Base-by-base conservation (phyloP, 2,888 invertebrate species). In the Trissolcus brochymenae region DNA sequence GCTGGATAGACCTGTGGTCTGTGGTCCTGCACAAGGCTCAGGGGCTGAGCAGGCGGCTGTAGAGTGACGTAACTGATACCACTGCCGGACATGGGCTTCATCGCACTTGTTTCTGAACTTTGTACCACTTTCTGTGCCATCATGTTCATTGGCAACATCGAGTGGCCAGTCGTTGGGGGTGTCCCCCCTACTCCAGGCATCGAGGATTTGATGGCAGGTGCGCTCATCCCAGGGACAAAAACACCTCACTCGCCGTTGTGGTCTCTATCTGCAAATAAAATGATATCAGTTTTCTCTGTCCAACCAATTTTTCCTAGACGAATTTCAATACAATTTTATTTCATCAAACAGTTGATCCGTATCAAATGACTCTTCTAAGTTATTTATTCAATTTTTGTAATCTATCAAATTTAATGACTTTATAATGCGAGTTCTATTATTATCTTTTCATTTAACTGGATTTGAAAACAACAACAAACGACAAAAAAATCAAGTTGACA, bases 11-110 rank as follows among this genome's bases (percentile, higher is more conserved):
- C 77, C n/a, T 85, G 84, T 2, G 87, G 81, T 79, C 88, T 85
- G 67, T 89, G 90, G 68, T 89, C 90, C 73, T 89, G 90, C 7
- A 89, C 88, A 76, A 90, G 76, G 66, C 89, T 89, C 17, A 89
- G 80, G 0, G 89, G 89, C 51, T 88, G 87, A 46, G 79, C 78
- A 0, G 84, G 80, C 19, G 87, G 87, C 73, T 88, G 87, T 4
- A 89, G 81, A 0, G 87, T 89, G 9, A 86, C 87, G 43, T 88
- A 89, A 64, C 86, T 89, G 14, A 87, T 79, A 59, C 86, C 85
- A 29, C 81, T 83, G 40, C 83, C 83, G 19, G 85, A 80, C 49
- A 88, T 78, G n/a, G 87, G 88, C 61, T 89, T 89, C 80, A 89
- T 87, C 16, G 84, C 78, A n/a, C 82, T 79, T 11, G 84, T 80